Evolutionary conservation across 2,888 invertebrate genomes (phyloP).

Genomic region (Drosophila nr. fundita): DNA sequence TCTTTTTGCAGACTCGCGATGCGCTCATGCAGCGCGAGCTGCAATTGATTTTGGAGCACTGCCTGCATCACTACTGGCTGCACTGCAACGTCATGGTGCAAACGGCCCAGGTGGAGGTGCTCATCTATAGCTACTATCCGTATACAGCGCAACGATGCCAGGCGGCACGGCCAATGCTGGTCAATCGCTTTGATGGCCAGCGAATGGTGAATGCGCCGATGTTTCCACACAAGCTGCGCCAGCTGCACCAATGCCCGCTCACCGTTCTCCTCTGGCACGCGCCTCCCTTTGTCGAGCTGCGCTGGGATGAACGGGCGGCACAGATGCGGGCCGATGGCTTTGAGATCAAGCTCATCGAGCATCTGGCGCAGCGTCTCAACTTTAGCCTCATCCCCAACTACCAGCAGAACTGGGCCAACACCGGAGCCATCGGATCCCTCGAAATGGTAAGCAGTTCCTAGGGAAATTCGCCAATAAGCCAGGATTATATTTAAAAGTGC

Average conservation of each 20-base stretch:
- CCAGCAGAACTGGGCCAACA: slow-evolving; percentile 35
- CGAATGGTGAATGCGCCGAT: slow-evolving; percentile 46
- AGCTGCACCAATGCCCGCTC: slow-evolving; percentile 72
- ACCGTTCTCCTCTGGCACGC: slow-evolving; percentile 48
- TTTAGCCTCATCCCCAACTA: slow-evolving; percentile 53
- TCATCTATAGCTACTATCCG: slow-evolving; percentile 76
- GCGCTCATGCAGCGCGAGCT: slow-evolving; percentile 42
- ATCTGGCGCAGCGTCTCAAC: slow-evolving; percentile 64
- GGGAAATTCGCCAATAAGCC: not conserved
- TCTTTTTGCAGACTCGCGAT: slow-evolving; percentile 70
- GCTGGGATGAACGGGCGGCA: not conserved
- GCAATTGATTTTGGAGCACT: slow-evolving; percentile 70
- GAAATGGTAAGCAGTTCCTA: slow-evolving; percentile 51
- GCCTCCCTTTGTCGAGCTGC: slow-evolving; percentile 62
- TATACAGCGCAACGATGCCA: slow-evolving; percentile 58
- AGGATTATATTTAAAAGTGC: not conserved
- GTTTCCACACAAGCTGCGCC: slow-evolving; percentile 68
- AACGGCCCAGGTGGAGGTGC: slow-evolving; percentile 62
- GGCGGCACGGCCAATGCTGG: slow-evolving; percentile 42
- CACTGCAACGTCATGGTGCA: slow-evolving; percentile 80
- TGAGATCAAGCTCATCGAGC: slow-evolving; percentile 63
- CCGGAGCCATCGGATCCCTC: slow-evolving; percentile 42
- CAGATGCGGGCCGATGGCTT: slow-evolving; percentile 50
- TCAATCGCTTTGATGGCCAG: slow-evolving; percentile 61
- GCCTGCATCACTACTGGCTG: slow-evolving; percentile 65